These are phyloP conservation scores for Agriopis leucophaearia DNA, from an alignment of 2,888 invertebrate species.

Conservation along the genomic window DNA sequence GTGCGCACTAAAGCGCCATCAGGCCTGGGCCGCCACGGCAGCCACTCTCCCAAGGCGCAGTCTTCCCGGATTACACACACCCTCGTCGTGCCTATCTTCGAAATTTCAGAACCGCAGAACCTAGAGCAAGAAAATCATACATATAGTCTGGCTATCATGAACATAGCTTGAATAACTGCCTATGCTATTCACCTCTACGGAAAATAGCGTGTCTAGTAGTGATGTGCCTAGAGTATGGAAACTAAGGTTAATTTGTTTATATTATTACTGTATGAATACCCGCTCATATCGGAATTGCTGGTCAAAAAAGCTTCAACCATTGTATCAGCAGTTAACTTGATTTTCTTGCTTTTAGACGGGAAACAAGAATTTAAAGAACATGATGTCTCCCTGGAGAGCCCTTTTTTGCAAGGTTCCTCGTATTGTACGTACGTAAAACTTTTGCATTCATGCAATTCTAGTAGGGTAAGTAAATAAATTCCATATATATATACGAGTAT, in stretches of 20 bases:
- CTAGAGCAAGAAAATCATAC: slow-evolving; percentile 48
- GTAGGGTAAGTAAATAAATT: slow-evolving; percentile 7
- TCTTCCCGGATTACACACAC: slow-evolving; percentile 85
- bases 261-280: background rate
- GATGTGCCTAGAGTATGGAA: too few species aligned
- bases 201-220: too few species aligned
- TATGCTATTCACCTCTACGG: too few species aligned
- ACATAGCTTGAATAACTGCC: background rate
- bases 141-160: background rate
- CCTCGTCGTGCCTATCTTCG: slow-evolving; percentile 69
- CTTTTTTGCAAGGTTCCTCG: background rate
- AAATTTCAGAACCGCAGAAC: slow-evolving; percentile 67
- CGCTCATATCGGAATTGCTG: background rate
- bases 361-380: slow-evolving; percentile 4
- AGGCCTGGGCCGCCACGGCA: slow-evolving; percentile 84
- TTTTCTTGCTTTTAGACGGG: slow-evolving; percentile 7
- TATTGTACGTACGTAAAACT: background rate
- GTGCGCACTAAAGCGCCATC: slow-evolving; percentile 83
- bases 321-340: slow-evolving; percentile 4
- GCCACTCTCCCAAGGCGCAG: slow-evolving; percentile 86
- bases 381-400: slow-evolving; percentile 4
- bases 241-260: too few species aligned
- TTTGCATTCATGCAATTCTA: background rate
- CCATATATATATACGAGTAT: slow-evolving; percentile 4
- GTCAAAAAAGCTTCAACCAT: slow-evolving; percentile 27